Conservation (phyloP, 2,113 vertebrate species). For the Neomonachus schauinslandi region DNA sequence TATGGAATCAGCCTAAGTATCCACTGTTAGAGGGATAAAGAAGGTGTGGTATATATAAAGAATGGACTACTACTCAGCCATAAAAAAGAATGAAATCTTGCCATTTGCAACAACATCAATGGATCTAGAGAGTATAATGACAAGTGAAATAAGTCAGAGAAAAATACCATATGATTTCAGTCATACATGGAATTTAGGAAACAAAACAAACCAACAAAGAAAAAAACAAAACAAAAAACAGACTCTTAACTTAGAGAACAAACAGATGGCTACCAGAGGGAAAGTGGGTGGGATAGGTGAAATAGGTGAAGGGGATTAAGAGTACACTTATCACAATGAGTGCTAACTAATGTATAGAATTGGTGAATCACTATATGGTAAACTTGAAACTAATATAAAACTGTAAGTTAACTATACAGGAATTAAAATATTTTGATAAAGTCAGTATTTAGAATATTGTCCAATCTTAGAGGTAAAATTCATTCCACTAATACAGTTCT, state of each 20-base stretch:
- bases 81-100: not conserved
- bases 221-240: not conserved
- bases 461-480: not conserved
- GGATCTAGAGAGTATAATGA: not conserved
- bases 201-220: not conserved
- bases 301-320: not conserved
- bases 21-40: not conserved
- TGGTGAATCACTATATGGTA: not conserved
- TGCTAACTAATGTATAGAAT: not conserved
- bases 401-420: not conserved
- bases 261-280: not conserved
- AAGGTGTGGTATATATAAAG: not conserved
- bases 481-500: not conserved
- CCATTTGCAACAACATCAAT: not conserved
- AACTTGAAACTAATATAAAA: not conserved
- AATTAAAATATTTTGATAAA: not conserved
- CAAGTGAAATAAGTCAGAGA: not conserved
- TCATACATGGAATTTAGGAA: not conserved
- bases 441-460: not conserved
- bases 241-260: not conserved
- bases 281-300: not conserved
- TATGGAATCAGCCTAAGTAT: not conserved
- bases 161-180: not conserved
- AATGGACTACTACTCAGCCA: not conserved
- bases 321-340: not conserved